phyloP scores from a whole-genome alignment of 2,888 invertebrate species.

The Euproctis similis region DNA sequence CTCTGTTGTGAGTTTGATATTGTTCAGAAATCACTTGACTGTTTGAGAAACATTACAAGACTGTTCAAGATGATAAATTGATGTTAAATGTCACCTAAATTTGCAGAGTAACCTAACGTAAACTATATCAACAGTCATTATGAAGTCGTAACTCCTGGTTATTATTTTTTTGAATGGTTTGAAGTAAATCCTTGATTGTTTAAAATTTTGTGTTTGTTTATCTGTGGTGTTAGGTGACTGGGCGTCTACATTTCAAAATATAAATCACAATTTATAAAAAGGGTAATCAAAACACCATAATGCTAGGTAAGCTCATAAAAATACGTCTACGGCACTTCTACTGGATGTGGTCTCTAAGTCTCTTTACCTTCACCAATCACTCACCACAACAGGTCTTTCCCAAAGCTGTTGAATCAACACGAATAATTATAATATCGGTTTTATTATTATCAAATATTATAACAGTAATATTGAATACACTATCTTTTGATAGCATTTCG shows the following conservation, averaged over 20 bases:
- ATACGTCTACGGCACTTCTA: slow-evolving; percentile 54
- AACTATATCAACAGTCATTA: no score
- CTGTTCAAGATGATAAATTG: no score
- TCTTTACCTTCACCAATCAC: slow-evolving; percentile 62
- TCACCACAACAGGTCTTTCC: slow-evolving; percentile 75
- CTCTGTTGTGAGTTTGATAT: no score
- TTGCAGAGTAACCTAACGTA: no score
- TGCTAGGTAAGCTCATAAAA: slow-evolving; percentile 53
- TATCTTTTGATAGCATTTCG: slow-evolving; percentile 25
- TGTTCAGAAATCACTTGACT: no score
- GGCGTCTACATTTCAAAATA: slow-evolving; percentile 26
- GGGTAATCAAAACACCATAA: slow-evolving; percentile 35
- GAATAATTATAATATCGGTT: slow-evolving; percentile 36
- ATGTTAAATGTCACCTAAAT: no score
- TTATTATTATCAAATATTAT: slow-evolving; percentile 13
- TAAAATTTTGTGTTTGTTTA: slow-evolving; percentile 17
- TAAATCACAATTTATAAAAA: slow-evolving; percentile 28
- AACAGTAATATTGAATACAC: slow-evolving; percentile 1
- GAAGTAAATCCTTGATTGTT: background rate
- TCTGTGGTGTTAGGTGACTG: slow-evolving; percentile 38
- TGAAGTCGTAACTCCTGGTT: no score
- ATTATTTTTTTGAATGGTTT: no score
- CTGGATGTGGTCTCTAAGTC: slow-evolving; percentile 43
- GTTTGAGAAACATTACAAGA: no score
- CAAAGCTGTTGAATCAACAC: slow-evolving; percentile 71